phyloP scores from a whole-genome alignment of 1,140 invertebrate genomes.

The Drosophila baimaii region DNA sequence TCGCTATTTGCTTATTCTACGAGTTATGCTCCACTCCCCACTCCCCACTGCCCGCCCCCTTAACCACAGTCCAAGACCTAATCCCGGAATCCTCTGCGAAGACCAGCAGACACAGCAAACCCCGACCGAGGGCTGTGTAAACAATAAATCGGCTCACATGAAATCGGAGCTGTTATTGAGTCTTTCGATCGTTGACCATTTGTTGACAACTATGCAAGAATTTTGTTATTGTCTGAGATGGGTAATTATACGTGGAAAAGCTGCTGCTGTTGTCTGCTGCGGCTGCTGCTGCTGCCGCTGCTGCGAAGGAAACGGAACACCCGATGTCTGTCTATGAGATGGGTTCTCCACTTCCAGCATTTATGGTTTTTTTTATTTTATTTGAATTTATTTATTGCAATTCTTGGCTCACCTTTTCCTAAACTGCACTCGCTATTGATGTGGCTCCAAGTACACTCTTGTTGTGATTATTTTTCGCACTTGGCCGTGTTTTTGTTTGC shows the following conservation, averaged over 20 bases:
- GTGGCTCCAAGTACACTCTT: conserved; percentile 3
- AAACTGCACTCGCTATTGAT: conserved; percentile 14
- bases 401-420: conserved; percentile 16
- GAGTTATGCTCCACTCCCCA: neutral
- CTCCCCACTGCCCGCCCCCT: no score
- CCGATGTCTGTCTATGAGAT: conserved; percentile 20
- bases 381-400: neutral
- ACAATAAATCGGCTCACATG: conserved; percentile 73
- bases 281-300: no score
- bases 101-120: conserved; percentile 52
- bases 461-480: conserved; percentile 13
- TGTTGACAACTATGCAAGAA: conserved; percentile 80
- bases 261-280: no score
- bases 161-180: conserved; percentile 78
- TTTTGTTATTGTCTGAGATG: conserved; percentile 77
- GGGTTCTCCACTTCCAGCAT: neutral
- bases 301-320: conserved; percentile 13
- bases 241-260: conserved; percentile 64
- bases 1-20: conserved; percentile 58
- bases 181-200: conserved; percentile 65
- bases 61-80: no score
- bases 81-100: conserved; percentile 9
- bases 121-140: conserved; percentile 39
- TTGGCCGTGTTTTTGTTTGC: conserved; percentile 22
- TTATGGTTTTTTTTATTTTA: conserved; percentile 2